These are phyloP conservation scores for Caenorhabditis sp. DNA, from an alignment of 2,888 invertebrate genomes.

Conservation along the genomic window DNA sequence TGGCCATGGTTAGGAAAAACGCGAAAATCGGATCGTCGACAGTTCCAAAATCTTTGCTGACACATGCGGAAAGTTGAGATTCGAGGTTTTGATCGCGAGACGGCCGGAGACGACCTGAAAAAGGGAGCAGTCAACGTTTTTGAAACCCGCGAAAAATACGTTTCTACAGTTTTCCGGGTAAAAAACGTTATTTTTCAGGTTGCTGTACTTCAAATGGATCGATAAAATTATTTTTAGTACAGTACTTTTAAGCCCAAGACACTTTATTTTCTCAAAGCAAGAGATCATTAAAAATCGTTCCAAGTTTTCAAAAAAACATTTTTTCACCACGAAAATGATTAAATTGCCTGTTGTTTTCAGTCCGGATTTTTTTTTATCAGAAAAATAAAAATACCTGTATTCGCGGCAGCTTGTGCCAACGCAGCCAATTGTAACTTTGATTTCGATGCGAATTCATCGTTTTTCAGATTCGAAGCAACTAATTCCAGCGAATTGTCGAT, in stretches of 20 bases:
- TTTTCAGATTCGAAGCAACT: conserved; percentile 19
- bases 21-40: conserved; percentile 48
- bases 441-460: conserved; percentile 22
- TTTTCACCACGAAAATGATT: too few species aligned
- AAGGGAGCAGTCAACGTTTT: too few species aligned
- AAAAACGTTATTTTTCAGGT: too few species aligned
- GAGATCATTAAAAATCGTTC: too few species aligned
- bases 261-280: too few species aligned
- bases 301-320: too few species aligned
- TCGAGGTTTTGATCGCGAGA: conserved; percentile 31
- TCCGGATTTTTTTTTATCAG: too few species aligned
- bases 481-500: conserved; percentile 22
- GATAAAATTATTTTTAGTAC: too few species aligned
- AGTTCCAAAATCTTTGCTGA: conserved; percentile 19
- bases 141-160: background rate
- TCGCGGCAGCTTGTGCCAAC: conserved; percentile 33
- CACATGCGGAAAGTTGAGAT: conserved; percentile 13
- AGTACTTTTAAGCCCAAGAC: too few species aligned
- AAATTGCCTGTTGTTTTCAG: too few species aligned
- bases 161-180: background rate
- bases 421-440: conserved; percentile 28
- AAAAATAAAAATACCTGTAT: too few species aligned
- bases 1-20: conserved; percentile 88
- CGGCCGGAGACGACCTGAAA: conserved; percentile 10
- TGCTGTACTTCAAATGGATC: too few species aligned